Percentiles rank a stretch among this genome's conserved stretches.
These are phyloP conservation scores for Drosophila bocqueti DNA, from an alignment of 1,140 invertebrate species.

Conservation along the genomic window DNA sequence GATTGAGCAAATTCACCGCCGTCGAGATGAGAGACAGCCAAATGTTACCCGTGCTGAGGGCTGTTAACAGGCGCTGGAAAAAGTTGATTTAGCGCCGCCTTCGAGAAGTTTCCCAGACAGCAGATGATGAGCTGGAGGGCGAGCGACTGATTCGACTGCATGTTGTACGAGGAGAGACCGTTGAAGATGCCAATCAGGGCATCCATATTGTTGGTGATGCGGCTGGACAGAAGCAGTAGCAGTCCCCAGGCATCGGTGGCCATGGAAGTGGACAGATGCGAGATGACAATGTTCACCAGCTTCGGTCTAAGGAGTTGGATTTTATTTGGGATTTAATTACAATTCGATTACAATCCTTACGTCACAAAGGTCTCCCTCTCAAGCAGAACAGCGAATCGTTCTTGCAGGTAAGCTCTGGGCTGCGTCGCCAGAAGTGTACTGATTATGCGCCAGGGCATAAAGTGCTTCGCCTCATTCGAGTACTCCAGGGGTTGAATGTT, in stretches of 20 bases:
- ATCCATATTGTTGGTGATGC: slow-evolving; percentile 78
- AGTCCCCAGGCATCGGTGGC: slow-evolving; percentile 81
- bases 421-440: slow-evolving; percentile 62
- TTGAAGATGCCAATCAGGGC: slow-evolving; percentile 69
- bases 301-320: slow-evolving; percentile 30
- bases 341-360: slow-evolving; percentile 33
- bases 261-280: slow-evolving; percentile 73
- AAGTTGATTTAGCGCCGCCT: slow-evolving; percentile 72
- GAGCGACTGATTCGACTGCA: slow-evolving; percentile 67
- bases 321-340: rapidly evolving
- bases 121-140: slow-evolving; percentile 63
- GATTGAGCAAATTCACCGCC: slow-evolving; percentile 51
- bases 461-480: slow-evolving; percentile 71
- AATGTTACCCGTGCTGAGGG: slow-evolving; percentile 54
- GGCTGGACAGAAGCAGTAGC: slow-evolving; percentile 63
- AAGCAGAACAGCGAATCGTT: slow-evolving; percentile 46
- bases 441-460: slow-evolving; percentile 82
- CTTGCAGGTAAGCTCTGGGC: slow-evolving; percentile 71
- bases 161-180: slow-evolving; percentile 63
- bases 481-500: slow-evolving; percentile 75
- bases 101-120: slow-evolving; percentile 63
- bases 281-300: slow-evolving; percentile 70
- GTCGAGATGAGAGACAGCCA: slow-evolving; percentile 66
- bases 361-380: slow-evolving; percentile 54
- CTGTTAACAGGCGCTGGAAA: slow-evolving; percentile 58